These are phyloP conservation scores for Leptobrachium leishanense DNA, from an alignment of 2,113 vertebrate genomes.

Conservation along the genomic window DNA sequence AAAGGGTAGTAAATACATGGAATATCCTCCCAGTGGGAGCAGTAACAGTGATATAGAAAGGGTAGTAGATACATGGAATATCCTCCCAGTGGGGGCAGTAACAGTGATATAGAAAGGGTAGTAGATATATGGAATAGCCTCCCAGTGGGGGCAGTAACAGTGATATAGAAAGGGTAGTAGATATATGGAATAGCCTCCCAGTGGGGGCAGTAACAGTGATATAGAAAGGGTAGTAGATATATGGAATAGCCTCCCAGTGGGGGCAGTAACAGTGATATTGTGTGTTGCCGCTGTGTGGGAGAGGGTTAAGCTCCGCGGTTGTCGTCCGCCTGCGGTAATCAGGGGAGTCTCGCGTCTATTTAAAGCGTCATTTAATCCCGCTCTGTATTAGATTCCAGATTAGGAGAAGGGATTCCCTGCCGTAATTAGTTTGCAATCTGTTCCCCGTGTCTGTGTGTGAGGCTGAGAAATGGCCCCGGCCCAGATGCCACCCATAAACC, in stretches of 20 bases:
- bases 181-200: too few species aligned
- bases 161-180: too few species aligned
- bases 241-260: too few species aligned
- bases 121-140: not conserved
- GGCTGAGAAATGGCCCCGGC: not conserved
- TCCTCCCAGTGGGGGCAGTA: not conserved
- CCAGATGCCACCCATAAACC: not conserved
- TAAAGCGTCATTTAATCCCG: not conserved
- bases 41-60: too few species aligned
- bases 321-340: not conserved
- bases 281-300: not conserved
- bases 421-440: conserved; percentile 29
- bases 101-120: not conserved
- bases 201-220: too few species aligned
- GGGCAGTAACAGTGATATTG: not conserved
- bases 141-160: too few species aligned
- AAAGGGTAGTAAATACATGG: too few species aligned
- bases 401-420: conserved; percentile 24
- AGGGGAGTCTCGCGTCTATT: conserved; percentile 17
- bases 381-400: conserved; percentile 3
- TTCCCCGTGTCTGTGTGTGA: not conserved
- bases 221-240: too few species aligned
- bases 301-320: not conserved
- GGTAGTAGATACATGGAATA: too few species aligned
- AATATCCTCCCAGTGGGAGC: too few species aligned